These are phyloP conservation scores for Carapus acus DNA, from an alignment of 2,797 vertebrate species.

Conservation along the genomic window DNA sequence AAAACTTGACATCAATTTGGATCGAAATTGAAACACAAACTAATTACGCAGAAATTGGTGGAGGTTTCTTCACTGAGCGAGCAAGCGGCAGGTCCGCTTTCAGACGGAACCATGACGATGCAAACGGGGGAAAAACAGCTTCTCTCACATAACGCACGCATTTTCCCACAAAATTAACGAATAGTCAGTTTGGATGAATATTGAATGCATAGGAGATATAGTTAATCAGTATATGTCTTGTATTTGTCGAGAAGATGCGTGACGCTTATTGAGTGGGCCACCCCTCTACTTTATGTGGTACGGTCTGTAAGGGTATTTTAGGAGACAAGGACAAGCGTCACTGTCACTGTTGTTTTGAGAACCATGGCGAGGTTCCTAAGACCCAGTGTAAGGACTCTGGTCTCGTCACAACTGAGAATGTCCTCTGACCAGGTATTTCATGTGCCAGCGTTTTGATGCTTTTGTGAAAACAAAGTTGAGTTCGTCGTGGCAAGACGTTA, in stretches of 20 bases:
- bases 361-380: conserved; percentile 68
- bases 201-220: too few relatives aligned
- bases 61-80: too few relatives aligned
- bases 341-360: conserved; percentile 11
- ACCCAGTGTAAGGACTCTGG: conserved; percentile 56
- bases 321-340: conserved; percentile 54
- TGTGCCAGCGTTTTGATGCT: neutral
- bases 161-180: too few relatives aligned
- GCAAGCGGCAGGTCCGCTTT: too few relatives aligned
- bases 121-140: too few relatives aligned
- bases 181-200: too few relatives aligned
- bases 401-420: conserved; percentile 67
- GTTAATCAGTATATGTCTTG: too few relatives aligned
- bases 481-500: neutral
- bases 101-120: too few relatives aligned
- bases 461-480: neutral
- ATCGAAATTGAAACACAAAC: too few relatives aligned
- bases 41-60: too few relatives aligned
- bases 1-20: too few relatives aligned
- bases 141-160: too few relatives aligned
- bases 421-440: conserved; percentile 66
- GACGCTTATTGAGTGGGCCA: neutral
- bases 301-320: conserved; percentile 40
- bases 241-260: neutral
- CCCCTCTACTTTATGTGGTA: conserved; percentile 50